These are phyloP conservation scores for Acleris laterana DNA, from an alignment of 2,888 invertebrate species.

Conservation along the genomic window DNA sequence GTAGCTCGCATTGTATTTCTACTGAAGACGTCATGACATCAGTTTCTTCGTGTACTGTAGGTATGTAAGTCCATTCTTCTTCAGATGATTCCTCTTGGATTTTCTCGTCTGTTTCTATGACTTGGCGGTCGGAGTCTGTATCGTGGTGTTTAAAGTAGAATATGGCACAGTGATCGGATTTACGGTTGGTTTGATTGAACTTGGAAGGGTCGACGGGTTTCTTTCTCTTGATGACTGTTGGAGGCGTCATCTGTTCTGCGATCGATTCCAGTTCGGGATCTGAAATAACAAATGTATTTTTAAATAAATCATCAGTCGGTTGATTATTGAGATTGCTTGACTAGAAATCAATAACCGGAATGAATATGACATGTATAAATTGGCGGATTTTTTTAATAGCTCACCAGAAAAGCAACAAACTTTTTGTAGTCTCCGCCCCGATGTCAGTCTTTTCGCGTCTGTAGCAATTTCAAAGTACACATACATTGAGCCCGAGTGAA, in stretches of 20 bases:
- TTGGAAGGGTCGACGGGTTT: constrained; percentile 84
- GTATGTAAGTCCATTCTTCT: constrained; percentile 87
- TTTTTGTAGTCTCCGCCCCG: too few relatives aligned
- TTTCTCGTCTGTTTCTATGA: constrained; percentile 77
- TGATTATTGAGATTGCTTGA: too few relatives aligned
- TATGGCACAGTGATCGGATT: constrained; percentile 92
- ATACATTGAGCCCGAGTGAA: too few relatives aligned
- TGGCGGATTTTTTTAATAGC: too few relatives aligned
- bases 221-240: constrained; percentile 79
- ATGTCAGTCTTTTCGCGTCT: too few relatives aligned
- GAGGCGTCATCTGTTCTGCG: constrained; percentile 68
- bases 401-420: too few relatives aligned
- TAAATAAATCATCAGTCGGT: too few relatives aligned
- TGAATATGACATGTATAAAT: too few relatives aligned
- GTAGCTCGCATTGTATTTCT: constrained; percentile 76
- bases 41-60: constrained; percentile 74
- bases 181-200: constrained; percentile 89
- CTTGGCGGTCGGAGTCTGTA: constrained; percentile 92
- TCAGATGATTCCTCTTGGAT: constrained; percentile 79
- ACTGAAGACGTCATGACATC: constrained; percentile 82
- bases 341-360: too few relatives aligned
- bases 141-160: constrained; percentile 95
- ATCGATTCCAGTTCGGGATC: constrained; percentile 61
- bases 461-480: too few relatives aligned
- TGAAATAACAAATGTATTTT: constrained; percentile 49